These are phyloP conservation scores for Zhuqinia jingwanae DNA, from an alignment of 2,888 invertebrate species.

Conservation along the genomic window DNA sequence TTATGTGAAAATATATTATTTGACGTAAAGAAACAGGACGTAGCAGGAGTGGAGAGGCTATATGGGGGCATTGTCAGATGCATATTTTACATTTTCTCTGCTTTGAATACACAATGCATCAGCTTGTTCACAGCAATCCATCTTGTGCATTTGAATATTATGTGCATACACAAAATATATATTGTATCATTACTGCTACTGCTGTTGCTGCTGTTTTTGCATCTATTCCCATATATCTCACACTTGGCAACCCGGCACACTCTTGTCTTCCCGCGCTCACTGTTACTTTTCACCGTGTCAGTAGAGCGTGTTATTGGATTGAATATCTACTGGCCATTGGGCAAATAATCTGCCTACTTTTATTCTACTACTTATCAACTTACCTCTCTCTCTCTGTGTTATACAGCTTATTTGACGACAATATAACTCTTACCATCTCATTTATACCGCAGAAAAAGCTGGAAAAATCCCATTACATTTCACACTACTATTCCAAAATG, in stretches of 20 bases:
- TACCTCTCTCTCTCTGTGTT: too few species aligned
- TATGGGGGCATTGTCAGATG: not conserved
- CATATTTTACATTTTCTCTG: too few species aligned
- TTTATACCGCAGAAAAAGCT: not conserved
- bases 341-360: too few species aligned
- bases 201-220: not conserved
- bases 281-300: constrained; percentile 33
- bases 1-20: not conserved
- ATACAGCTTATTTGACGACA: too few species aligned
- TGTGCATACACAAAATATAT: not conserved
- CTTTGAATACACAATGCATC: too few species aligned
- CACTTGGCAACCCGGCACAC: too few species aligned
- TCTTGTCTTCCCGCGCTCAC: not conserved
- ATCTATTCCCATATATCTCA: not conserved
- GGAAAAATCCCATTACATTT: not conserved
- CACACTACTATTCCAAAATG: too few species aligned
- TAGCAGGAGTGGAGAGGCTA: not conserved
- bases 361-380: not conserved
- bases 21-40: not conserved
- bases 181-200: not conserved
- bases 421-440: not conserved
- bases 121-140: too few species aligned
- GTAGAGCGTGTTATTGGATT: constrained; percentile 56
- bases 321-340: not conserved
- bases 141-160: too few species aligned